Conservation (phyloP, 2,797 vertebrate genomes). For the Decapterus maruadsi region DNA sequence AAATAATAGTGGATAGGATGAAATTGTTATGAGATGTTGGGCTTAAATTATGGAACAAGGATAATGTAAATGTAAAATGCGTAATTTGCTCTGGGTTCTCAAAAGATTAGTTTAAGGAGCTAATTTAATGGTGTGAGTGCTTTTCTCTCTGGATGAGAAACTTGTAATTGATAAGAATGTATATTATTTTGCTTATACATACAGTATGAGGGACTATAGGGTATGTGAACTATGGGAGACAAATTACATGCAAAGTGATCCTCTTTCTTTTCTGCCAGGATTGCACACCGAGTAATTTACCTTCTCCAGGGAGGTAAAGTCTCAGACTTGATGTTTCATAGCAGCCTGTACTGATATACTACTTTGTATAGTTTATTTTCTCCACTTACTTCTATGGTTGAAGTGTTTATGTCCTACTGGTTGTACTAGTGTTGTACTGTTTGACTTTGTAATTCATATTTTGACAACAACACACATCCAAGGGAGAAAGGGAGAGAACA, state of each 20-base stretch:
- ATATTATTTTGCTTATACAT: too few relatives aligned
- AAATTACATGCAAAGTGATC: background rate
- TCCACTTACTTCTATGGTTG: constrained; percentile 4
- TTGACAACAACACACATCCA: constrained; percentile 44
- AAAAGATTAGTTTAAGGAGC: too few relatives aligned
- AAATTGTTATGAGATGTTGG: too few relatives aligned
- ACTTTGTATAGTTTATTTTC: background rate
- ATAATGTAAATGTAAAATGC: too few relatives aligned
- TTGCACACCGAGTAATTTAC: constrained; percentile 8
- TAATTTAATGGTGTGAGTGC: too few relatives aligned
- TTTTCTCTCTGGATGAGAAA: too few relatives aligned
- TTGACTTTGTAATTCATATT: constrained; percentile 51
- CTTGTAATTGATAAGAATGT: too few relatives aligned
- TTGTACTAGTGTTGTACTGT: constrained; percentile 10
- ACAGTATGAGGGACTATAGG: background rate
- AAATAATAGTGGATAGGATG: background rate
- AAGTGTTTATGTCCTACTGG: constrained; percentile 26
- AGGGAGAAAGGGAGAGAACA: constrained; percentile 38
- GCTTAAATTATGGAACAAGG: too few relatives aligned
- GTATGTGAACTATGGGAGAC: too few relatives aligned
- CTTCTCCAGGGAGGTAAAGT: constrained; percentile 21
- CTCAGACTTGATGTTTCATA: constrained; percentile 20
- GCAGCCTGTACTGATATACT: background rate
- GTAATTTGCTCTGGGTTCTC: too few relatives aligned
- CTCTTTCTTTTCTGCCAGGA: constrained; percentile 9